Base-by-base conservation (phyloP, 2,797 vertebrate genomes). In the Melopsittacus undulatus region DNA sequence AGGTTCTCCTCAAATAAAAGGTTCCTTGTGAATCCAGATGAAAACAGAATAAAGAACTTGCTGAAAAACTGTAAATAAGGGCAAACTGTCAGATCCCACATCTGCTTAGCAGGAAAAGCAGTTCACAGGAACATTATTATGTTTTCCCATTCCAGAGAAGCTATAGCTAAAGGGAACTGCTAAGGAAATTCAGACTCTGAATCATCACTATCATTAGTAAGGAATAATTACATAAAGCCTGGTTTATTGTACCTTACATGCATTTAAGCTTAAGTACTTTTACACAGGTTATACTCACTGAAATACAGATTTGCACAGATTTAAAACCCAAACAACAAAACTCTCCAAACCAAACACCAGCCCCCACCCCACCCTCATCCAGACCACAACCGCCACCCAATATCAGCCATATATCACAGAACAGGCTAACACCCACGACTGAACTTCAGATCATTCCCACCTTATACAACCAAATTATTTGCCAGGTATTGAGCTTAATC, bases 71-170 rank as follows among this genome's bases (percentile, higher is more conserved):
- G 38, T 66, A 91, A 72, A 69, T 54, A 62, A 45, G 23, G 49
- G 40, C 87, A 80, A 94, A 89, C 72, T 77, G 82, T 69, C 84
- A 83, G 36, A 93, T 81, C 52, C 48, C 34, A 46, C 30, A 64
- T 69, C 79, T 92, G 45, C 72, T 79, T 89, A 69, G 57, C 21
- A 86, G 56, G 72, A 92, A 93, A 87, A 83, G 26, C n/a, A 57
- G 46, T 79, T 76, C 45, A 68, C 9, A 84, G 61, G 48, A 89
- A 79, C n/a, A 42, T 81, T 90, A 51, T 81, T 85, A 57, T 3
- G 26, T 46, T 74, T 79, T 81, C 29, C 30, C 22, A 32, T 70
- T 91, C 54, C 43, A 90, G 40, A 66, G 26, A 97, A 83, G 29
- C 59, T 88, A 79, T 2, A 7, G 66, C 26, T 90, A 91, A 90